Base-by-base conservation (phyloP, 2,888 invertebrate genomes). In the Chamaedrilus cognettii region DNA sequence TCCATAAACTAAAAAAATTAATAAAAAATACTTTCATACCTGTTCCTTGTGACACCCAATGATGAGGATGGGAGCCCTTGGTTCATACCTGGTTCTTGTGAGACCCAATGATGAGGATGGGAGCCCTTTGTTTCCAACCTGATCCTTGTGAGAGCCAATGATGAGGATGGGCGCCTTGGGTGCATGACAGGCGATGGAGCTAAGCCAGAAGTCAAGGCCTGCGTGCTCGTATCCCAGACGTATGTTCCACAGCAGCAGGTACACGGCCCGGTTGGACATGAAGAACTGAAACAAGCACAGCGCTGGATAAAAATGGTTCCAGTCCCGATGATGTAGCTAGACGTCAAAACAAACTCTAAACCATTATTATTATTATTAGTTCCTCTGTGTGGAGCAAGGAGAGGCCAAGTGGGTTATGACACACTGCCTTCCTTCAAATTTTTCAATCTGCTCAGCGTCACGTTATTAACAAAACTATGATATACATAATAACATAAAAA, bases 1-100 rank as follows among this genome's bases (percentile, higher is more conserved):
- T n/a, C n/a, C 11, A 19, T 15, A 15, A 19, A 15, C 11, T 55
- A 19, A 23, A 55, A 55, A 19, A 15, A 23, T 19, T 19, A 55
- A 55, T 55, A 19, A 15, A 55, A 55, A 55, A 19, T 19, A 55
- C 11, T 42, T 15, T 52, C 71, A 59, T 49, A 83, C 83, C 77
- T 83, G 79, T 72, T 83, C 83, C 66, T 74, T 75, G 70, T 83
- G 83, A 1, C 82, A 80, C 30, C 83, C 83, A 5, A 83, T 76
- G 1, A 83, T 77, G 35, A 83, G 72, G 26, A 83, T 78, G 0
- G 83, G 83, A 42, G 82, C 82, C 62, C 80, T 79, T 0, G 83
- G 83, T 19, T 83, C 83, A 68, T 83, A 83, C 83, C 77, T 83
- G 79, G 72, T 83, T 83, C 66, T 74, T 75, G 70, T 83, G 83